phyloP scores from a whole-genome alignment of 1,140 invertebrate genomes.

The Archivesica marissinica region DNA sequence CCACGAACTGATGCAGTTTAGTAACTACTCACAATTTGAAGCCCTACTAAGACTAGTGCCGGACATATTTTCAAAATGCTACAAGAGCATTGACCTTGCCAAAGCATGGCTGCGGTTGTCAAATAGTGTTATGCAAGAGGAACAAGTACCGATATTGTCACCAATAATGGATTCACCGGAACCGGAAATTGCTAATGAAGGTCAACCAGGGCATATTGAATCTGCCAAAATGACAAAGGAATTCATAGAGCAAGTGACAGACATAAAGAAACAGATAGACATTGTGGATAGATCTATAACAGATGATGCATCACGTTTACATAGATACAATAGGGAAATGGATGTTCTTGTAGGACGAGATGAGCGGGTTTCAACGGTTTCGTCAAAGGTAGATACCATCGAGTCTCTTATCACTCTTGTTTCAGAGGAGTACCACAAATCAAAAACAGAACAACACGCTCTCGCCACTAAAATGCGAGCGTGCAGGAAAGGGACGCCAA shows the following conservation, averaged over 20 bases:
- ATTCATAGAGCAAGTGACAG: constrained; percentile 34
- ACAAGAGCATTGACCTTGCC: constrained; percentile 74
- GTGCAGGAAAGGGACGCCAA: constrained; percentile 13
- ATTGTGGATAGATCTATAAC: constrained; percentile 31
- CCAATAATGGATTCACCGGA: neutral
- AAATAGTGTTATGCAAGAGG: constrained; percentile 66
- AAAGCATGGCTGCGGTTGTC: constrained; percentile 72
- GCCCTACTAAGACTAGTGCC: constrained; percentile 69
- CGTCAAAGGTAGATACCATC: constrained; percentile 57
- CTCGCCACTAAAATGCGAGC: constrained; percentile 39
- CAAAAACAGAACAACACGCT: constrained; percentile 42
- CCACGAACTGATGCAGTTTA: constrained; percentile 70
- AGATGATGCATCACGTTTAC: constrained; percentile 22
- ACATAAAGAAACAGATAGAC: constrained; percentile 30
- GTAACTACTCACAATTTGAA: constrained; percentile 62
- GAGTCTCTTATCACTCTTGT: constrained; percentile 32
- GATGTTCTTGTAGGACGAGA: constrained; percentile 51
- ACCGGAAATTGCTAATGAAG: neutral
- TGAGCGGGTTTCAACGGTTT: constrained; percentile 42
- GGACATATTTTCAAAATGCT: constrained; percentile 75
- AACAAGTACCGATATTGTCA: constrained; percentile 13
- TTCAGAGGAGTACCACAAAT: constrained; percentile 44
- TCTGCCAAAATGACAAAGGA: constrained; percentile 30
- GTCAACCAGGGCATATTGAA: neutral
- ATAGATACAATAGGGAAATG: constrained; percentile 50